Conservation (phyloP, 2,113 vertebrate species). For the Polypterus bichir region DNA sequence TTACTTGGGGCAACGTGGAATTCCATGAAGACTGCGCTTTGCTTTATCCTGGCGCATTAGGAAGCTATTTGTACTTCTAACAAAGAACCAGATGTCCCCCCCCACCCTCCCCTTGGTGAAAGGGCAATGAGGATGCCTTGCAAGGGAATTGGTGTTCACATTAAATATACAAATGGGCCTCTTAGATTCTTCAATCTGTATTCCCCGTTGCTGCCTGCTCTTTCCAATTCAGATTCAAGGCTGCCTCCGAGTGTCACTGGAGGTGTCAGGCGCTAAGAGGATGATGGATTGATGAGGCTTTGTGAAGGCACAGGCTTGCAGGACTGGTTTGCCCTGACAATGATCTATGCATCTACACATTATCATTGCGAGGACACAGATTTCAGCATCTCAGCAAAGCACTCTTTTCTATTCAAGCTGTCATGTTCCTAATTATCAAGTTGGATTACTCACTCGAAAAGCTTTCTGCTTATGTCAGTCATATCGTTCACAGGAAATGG, state of each 20-base stretch:
- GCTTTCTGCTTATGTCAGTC: slow-evolving; percentile 15
- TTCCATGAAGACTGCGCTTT: slow-evolving; percentile 50
- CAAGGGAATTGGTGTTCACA: slow-evolving; percentile 48
- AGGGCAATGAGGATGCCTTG: slow-evolving; percentile 53
- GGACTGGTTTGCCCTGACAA: slow-evolving; percentile 35
- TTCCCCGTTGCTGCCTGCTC: slow-evolving; percentile 37
- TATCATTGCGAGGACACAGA: slow-evolving; percentile 34
- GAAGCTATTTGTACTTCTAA: slow-evolving; percentile 66
- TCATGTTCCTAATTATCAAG: slow-evolving; percentile 34
- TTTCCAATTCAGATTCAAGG: slow-evolving; percentile 48
- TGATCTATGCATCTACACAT: slow-evolving; percentile 38
- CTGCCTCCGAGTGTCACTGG: slow-evolving; percentile 42
- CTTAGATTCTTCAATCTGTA: slow-evolving; percentile 58
- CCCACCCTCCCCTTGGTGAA: slow-evolving; percentile 43
- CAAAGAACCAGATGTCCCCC: slow-evolving; percentile 45
- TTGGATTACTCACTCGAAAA: slow-evolving; percentile 36
- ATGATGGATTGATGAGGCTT: slow-evolving; percentile 62
- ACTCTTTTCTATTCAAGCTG: slow-evolving; percentile 29
- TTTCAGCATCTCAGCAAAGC: slow-evolving; percentile 37
- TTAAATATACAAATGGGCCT: slow-evolving; percentile 60
- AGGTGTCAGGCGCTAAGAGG: slow-evolving; percentile 52
- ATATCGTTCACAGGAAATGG: too few relatives aligned
- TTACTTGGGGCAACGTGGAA: slow-evolving; percentile 44
- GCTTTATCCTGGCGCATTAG: slow-evolving; percentile 58
- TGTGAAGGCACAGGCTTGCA: slow-evolving; percentile 30